A percentile compares a stretch with the other conserved stretches of the same genome.
phyloP scores from a whole-genome alignment of 2,888 invertebrate genomes.

The Omphaloscelis lunosa region DNA sequence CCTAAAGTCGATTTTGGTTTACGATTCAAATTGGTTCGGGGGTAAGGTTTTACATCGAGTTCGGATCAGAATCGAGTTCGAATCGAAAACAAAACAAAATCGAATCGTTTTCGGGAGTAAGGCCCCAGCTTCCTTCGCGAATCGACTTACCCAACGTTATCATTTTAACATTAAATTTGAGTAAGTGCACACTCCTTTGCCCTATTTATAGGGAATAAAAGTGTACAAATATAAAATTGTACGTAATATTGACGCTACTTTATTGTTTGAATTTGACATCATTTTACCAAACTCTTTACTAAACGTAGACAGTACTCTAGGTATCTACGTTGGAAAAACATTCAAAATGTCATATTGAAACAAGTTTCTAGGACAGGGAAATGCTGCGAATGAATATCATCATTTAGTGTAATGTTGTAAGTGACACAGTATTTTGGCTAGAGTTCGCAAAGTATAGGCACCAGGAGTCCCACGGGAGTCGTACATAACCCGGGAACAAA shows the following conservation, averaged over 20 bases:
- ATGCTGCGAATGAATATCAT: constrained; percentile 13
- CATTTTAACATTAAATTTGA: constrained; percentile 26
- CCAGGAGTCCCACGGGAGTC: constrained; percentile 33
- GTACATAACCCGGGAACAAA: constrained; percentile 31
- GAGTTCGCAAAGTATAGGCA: constrained; percentile 5
- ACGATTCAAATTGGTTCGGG: too few species aligned
- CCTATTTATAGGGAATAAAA: background rate
- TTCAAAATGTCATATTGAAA: background rate
- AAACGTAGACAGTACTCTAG: background rate
- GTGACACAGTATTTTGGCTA: constrained; percentile 23
- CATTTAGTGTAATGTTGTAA: constrained; percentile 11
- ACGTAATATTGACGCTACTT: background rate
- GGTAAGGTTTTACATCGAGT: too few species aligned
- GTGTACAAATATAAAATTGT: background rate
- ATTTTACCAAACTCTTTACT: background rate
- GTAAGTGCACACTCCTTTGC: background rate
- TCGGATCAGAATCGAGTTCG: too few species aligned
- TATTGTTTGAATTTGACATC: background rate
- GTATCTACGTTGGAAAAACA: background rate
- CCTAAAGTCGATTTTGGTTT: too few species aligned
- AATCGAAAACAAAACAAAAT: too few species aligned
- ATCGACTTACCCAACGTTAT: constrained; percentile 13
- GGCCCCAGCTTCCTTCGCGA: background rate
- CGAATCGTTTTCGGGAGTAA: too few species aligned
- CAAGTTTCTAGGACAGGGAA: background rate